Base-by-base conservation (phyloP, 2,113 vertebrate species). In the Chloebia gouldiae region DNA sequence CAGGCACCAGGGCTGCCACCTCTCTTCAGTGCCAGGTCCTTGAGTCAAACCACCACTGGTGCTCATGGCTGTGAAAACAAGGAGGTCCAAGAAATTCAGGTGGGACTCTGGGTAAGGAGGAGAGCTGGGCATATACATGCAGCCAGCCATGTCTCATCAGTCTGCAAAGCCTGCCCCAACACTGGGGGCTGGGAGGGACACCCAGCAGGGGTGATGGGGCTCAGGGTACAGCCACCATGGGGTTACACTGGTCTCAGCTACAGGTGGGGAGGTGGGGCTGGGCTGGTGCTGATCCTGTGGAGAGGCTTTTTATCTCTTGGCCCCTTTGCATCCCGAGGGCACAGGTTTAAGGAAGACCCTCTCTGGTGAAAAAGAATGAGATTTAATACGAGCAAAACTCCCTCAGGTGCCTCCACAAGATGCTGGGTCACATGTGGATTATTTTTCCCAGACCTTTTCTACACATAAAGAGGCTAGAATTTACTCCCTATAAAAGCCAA, bases 1-100 rank as follows among this genome's bases (percentile, higher is more conserved):
- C 0, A 0, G 15, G 35, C 33, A 64, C 6, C 0, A 0, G 15
- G 25, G 13, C 42, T 71, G 47, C 39, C 1, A 1, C 3, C 0
- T 71, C 42, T 33, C 57, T 68, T 80, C 0, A 0, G 19, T 63
- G 51, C 42, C 61, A 11, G 22, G 22, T 75, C 19, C 44, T 59
- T 64, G 49, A 77, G 28, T 39, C 65, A 91, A 91, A 69, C 8
- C 23, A 15, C 13, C 3, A 2, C 20, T 18, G 21, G 37, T 78
- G 75, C 22, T 49, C 40, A 65, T 9, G 10, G 44, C 40, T 6
- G 3, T 19, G 45, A 42, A 87, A 90, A 78, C 23, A 73, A 47
- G 7, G 13, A 40, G 30, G 24, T 19, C 18, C 50, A 35, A 78
- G 64, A 65, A 69, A 69, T 65, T 49, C 3, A 3, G 16, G 40